Evolutionary conservation across 2,797 vertebrate species (phyloP).

Genomic region (Tapera naevia): DNA sequence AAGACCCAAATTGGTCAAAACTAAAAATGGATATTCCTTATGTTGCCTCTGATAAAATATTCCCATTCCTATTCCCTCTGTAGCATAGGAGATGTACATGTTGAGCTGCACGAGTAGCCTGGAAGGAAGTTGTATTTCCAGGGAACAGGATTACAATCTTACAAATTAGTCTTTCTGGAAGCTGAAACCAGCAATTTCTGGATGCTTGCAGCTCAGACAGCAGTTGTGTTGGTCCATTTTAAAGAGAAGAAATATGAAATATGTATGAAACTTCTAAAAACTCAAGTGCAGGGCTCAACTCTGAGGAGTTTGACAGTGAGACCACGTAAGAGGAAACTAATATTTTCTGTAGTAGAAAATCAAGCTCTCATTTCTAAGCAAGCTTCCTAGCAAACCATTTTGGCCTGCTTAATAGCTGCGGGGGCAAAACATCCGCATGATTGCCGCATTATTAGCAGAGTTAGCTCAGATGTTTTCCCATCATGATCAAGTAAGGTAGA

Average conservation of each 20-base stretch:
- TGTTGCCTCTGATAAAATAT: neutral
- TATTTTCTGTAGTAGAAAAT: neutral
- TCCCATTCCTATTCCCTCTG: neutral
- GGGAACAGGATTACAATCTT: neutral
- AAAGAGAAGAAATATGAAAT: neutral
- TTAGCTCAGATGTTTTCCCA: neutral
- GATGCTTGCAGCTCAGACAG: neutral
- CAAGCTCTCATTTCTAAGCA: neutral
- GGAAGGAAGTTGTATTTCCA: neutral
- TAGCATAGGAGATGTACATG: accelerated
- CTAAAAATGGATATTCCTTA: neutral
- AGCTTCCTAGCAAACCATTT: neutral
- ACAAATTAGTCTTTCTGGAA: neutral
- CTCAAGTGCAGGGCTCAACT: neutral
- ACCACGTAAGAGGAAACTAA: neutral
- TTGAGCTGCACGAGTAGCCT: neutral
- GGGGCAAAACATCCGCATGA: neutral
- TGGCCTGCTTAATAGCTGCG: neutral
- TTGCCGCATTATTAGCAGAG: neutral
- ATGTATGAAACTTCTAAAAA: neutral
- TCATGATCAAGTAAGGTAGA: neutral
- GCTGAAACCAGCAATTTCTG: neutral
- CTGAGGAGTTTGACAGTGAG: neutral
- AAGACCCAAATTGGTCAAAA: neutral
- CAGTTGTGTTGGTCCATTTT: neutral